These are phyloP conservation scores for Drosophila persimilis DNA, from an alignment of 1,140 invertebrate species.

Conservation along the genomic window DNA sequence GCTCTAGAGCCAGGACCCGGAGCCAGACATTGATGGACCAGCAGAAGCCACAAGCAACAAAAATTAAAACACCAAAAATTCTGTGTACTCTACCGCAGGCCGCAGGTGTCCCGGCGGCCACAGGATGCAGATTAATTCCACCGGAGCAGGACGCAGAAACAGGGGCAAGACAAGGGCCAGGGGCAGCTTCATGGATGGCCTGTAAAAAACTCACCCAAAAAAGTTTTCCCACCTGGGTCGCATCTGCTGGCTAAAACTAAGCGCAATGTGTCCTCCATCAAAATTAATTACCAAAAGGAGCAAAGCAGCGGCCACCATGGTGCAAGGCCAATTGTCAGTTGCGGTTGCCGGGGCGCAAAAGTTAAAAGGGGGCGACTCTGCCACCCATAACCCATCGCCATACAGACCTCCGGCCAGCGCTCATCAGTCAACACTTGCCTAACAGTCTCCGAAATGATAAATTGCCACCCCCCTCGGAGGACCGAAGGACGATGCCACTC, in stretches of 20 bases:
- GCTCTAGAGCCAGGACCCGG: constrained; percentile 8
- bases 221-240: constrained; percentile 65
- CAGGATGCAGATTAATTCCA: constrained; percentile 60
- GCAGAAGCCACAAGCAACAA: constrained; percentile 44
- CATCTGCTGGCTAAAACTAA: constrained; percentile 65
- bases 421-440: constrained; percentile 63
- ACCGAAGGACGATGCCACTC: constrained; percentile 6
- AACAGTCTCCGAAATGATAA: constrained; percentile 66
- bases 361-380: constrained; percentile 74
- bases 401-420: constrained; percentile 20
- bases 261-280: constrained; percentile 80
- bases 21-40: constrained; percentile 77
- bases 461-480: constrained; percentile 41
- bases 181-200: constrained; percentile 1
- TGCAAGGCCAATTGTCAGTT: constrained; percentile 68
- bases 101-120: constrained; percentile 44
- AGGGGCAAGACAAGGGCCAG: too few species aligned
- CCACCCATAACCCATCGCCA: constrained; percentile 21
- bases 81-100: constrained; percentile 36
- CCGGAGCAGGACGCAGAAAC: too few species aligned
- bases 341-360: constrained; percentile 56
- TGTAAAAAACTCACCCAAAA: constrained; percentile 53
- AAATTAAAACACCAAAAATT: constrained; percentile 69
- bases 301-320: constrained; percentile 36
- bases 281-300: constrained; percentile 79